Conservation (phyloP, 2,797 vertebrate species). For the Mastacembelus armatus region DNA sequence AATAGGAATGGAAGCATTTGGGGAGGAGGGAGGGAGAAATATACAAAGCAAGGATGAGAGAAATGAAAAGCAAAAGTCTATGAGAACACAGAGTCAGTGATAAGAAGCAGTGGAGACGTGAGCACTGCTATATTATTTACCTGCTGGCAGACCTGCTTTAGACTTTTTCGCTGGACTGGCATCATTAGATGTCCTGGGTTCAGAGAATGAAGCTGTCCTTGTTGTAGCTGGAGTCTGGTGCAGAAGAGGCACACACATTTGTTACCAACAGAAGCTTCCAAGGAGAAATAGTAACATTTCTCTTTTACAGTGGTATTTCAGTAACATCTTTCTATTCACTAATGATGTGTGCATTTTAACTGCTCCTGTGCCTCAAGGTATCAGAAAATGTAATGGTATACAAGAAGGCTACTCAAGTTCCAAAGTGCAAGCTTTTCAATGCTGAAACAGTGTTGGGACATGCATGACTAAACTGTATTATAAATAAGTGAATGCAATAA, state of each 20-base stretch:
- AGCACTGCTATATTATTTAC: constrained; percentile 72
- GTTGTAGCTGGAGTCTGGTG: constrained; percentile 91
- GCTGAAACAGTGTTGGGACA: constrained; percentile 18
- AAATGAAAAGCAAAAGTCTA: constrained; percentile 60
- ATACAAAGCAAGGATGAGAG: constrained; percentile 27
- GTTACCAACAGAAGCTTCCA: background rate
- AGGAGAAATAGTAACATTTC: background rate
- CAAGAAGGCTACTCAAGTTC: constrained; percentile 4
- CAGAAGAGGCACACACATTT: background rate
- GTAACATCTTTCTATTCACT: background rate
- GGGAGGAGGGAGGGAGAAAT: background rate
- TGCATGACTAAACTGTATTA: background rate
- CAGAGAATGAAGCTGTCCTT: constrained; percentile 95
- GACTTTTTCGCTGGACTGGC: constrained; percentile 88
- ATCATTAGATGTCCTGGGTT: constrained; percentile 84
- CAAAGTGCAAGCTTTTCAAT: background rate
- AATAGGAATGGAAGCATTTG: constrained; percentile 21
- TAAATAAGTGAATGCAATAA: background rate
- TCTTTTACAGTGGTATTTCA: too few relatives aligned
- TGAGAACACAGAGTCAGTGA: constrained; percentile 45
- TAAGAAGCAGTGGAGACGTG: background rate
- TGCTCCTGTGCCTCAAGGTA: too few relatives aligned
- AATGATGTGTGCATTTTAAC: too few relatives aligned
- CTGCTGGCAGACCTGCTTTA: constrained; percentile 86
- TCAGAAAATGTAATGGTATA: too few relatives aligned